Conservation (phyloP, 2,797 vertebrate species). For the Orientallactaga sibirica region DNA sequence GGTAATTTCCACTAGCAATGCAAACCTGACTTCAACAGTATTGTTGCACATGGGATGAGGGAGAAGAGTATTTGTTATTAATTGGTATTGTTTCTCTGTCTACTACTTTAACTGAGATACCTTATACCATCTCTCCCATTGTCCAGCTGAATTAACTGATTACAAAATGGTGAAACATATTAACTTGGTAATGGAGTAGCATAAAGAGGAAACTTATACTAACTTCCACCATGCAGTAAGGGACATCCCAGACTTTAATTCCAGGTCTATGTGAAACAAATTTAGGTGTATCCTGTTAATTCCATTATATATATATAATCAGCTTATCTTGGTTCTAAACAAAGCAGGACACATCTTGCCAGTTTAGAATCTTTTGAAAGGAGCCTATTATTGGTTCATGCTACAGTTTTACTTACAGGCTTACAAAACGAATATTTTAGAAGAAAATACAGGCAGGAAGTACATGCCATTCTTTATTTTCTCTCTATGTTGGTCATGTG, state of each 20-base stretch:
- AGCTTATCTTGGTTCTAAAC: neutral
- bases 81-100: constrained; percentile 25
- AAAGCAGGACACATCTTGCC: neutral
- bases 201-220: neutral
- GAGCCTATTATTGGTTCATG: neutral
- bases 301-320: neutral
- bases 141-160: constrained; percentile 35
- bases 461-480: neutral
- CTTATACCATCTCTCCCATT: constrained; percentile 26
- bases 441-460: neutral
- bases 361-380: neutral
- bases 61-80: constrained; percentile 36
- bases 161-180: neutral
- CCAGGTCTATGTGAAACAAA: neutral
- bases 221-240: neutral
- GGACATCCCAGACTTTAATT: neutral
- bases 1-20: no score
- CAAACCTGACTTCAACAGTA: no score
- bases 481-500: neutral
- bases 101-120: neutral
- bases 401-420: neutral
- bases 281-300: neutral
- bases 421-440: constrained; percentile 15
- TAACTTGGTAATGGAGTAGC: neutral
- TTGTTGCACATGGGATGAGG: neutral